A percentile compares a stretch with the other conserved stretches of the same genome.
phyloP scores from a whole-genome alignment of 2,888 invertebrate genomes.

The Ochropacha duplaris region DNA sequence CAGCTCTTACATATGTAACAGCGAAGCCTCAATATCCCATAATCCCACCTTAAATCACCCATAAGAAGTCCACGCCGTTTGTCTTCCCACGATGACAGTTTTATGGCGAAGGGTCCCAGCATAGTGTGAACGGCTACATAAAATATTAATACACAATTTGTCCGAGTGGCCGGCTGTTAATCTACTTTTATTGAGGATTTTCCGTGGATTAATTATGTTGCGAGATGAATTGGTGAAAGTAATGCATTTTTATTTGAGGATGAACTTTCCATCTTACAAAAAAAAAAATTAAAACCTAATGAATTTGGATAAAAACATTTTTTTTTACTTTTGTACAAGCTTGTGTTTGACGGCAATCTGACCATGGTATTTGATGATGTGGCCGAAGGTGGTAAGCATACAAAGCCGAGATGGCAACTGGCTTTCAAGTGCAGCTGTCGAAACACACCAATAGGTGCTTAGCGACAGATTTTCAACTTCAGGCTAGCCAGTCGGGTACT shows the following conservation, averaged over 20 bases:
- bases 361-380: too few relatives aligned
- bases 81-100: conserved; percentile 76
- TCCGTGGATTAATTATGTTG: conserved; percentile 62
- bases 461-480: too few relatives aligned
- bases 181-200: conserved; percentile 76
- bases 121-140: conserved; percentile 71
- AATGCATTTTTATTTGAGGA: background rate
- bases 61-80: conserved; percentile 72
- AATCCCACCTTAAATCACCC: conserved; percentile 76
- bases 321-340: too few relatives aligned
- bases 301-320: too few relatives aligned
- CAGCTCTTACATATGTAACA: conserved; percentile 1
- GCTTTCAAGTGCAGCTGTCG: too few relatives aligned
- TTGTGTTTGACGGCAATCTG: too few relatives aligned
- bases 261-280: background rate
- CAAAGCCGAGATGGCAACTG: too few relatives aligned
- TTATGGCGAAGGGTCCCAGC: conserved; percentile 55
- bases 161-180: conserved; percentile 76
- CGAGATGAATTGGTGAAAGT: conserved; percentile 19
- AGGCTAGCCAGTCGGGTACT: too few relatives aligned
- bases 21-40: conserved; percentile 38
- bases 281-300: too few relatives aligned
- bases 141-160: conserved; percentile 83
- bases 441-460: too few relatives aligned
- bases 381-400: too few relatives aligned